Percentiles rank a stretch among this genome's conserved stretches.
These are phyloP conservation scores for Colinus virginianus DNA, from an alignment of 2,113 vertebrate species.

Conservation along the genomic window DNA sequence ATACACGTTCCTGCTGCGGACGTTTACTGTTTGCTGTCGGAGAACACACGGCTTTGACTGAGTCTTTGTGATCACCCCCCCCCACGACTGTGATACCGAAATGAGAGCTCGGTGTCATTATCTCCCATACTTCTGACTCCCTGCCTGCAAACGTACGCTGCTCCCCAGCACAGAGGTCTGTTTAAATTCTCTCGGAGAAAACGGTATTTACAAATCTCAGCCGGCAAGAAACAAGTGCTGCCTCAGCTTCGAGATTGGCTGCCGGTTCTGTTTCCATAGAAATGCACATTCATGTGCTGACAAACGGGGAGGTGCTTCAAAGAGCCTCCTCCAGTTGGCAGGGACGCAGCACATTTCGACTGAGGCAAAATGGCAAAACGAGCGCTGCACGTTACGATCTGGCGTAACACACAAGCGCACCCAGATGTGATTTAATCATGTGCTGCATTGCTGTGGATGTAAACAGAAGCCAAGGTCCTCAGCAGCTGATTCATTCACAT, in stretches of 20 bases:
- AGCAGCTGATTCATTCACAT: background rate
- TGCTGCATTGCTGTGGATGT: background rate
- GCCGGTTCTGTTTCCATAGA: conserved; percentile 68
- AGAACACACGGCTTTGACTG: rapidly evolving
- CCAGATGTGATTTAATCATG: background rate
- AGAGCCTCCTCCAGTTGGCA: conserved; percentile 11
- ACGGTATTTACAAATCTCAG: conserved; percentile 47
- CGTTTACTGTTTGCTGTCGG: background rate
- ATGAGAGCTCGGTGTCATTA: background rate
- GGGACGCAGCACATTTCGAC: background rate
- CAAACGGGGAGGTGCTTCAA: conserved; percentile 3
- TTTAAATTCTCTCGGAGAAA: conserved; percentile 5
- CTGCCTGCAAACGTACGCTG: background rate
- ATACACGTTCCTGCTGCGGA: background rate
- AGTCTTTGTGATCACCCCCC: background rate
- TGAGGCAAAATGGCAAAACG: background rate
- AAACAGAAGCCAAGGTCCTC: background rate
- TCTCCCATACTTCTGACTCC: background rate
- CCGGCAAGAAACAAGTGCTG: conserved; percentile 22
- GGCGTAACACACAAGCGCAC: background rate
- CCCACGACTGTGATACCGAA: rapidly evolving
- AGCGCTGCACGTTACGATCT: background rate
- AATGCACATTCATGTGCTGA: conserved; percentile 50
- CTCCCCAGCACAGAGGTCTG: rapidly evolving
- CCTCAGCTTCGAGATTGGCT: conserved; percentile 9